Evolutionary conservation across 2,797 vertebrate species (phyloP), one percentile per base, ranked within the genome.

Genomic region (Myotis daubentonii): DNA sequence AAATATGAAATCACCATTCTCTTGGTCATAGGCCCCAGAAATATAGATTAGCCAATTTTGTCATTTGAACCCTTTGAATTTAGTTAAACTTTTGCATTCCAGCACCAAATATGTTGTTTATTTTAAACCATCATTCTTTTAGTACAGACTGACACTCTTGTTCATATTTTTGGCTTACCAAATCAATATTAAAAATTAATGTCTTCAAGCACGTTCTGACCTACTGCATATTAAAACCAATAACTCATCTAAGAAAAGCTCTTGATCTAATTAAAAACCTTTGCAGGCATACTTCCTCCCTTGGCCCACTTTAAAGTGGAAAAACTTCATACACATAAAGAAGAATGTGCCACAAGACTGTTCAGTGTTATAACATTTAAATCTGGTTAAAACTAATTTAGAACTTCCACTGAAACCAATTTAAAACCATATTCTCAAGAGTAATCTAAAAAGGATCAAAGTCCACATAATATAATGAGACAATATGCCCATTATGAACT

Each of bases 391-490:
- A 86, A 91, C 30, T 75, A 88, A 95, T 74, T 95, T 90, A 91
- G 79, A 95, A 92, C 38, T 95, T 95, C 72, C 87, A 76, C 75
- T 47, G 78, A 94, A 88, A 79, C 44, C 87, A 93, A 91, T 76
- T 95, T 66, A 17, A 95, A 96, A 96, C 89, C 89, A 84, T 81
- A 82, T 85, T 79, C 95, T 96, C 87, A 47, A 87, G 82, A 92
- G 60, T 80, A 91, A 94, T 78, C 85, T 94, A 83, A 87, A 88
- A 30, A 91, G 82, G 96, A 96, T 95, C 87, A 94, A 93, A 97
- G 84, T 83, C 84, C 89, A 80, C 78, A 95, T 90, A 96, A 90
- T 93, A 81, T 87, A 94, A 95, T 71, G 62, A 93, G 97, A 92
- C 94, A 94, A 88, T 71, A 75, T 74, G 60, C 38, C 88, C 66